Evolutionary conservation across 2,113 vertebrate genomes (phyloP).

Genomic region (Oxyruncus cristatus): DNA sequence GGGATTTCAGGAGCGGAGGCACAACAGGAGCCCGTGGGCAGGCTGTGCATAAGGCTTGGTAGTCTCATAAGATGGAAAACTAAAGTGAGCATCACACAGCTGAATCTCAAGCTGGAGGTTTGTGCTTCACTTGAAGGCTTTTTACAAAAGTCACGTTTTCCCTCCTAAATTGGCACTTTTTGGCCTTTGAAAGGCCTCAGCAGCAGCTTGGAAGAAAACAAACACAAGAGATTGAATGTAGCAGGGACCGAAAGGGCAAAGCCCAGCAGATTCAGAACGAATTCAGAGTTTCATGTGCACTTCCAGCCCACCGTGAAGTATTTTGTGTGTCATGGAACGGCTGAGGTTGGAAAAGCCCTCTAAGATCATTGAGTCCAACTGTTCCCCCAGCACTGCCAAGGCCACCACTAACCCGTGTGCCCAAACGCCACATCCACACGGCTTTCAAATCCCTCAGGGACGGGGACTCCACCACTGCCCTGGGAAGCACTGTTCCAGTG

Average conservation of each 20-base stretch:
- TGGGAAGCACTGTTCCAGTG: neutral
- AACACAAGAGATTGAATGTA: neutral
- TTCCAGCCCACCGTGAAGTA: neutral
- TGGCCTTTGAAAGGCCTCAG: neutral
- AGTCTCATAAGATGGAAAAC: rapidly evolving
- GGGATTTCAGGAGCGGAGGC: neutral
- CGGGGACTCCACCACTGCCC: neutral
- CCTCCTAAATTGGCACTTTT: neutral
- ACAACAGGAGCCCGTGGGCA: neutral
- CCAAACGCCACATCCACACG: neutral
- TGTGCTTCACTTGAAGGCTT: neutral
- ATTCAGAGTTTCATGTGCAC: rapidly evolving
- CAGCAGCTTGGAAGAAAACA: neutral
- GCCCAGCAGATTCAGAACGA: neutral
- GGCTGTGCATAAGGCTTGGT: rapidly evolving
- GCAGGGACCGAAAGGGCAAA: neutral
- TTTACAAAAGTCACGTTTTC: rapidly evolving
- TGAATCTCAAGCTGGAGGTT: neutral
- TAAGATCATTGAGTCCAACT: neutral
- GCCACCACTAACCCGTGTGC: neutral
- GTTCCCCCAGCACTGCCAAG: neutral
- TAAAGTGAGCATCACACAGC: neutral
- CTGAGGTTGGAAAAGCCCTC: neutral
- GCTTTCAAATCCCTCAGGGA: neutral
- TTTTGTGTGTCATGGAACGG: neutral